A percentile compares a stretch with the other conserved stretches of the same genome.
phyloP scores from a whole-genome alignment of 1,140 invertebrate species.

The Danaus plexippus region DNA sequence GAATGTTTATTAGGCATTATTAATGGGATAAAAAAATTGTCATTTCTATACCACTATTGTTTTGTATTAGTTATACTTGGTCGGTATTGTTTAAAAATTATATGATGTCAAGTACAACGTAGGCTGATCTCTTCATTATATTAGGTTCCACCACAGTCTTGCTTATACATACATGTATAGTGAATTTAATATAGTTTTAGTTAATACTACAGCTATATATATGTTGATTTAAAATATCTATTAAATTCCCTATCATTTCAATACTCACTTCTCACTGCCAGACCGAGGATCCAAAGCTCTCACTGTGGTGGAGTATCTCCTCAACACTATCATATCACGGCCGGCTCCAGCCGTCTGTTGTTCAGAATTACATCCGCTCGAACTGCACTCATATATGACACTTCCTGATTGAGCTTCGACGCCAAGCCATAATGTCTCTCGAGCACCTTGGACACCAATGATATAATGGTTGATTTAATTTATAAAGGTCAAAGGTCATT shows the following conservation, averaged over 20 bases:
- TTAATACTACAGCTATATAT: too few species aligned
- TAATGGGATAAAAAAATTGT: too few species aligned
- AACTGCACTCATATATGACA: constrained; percentile 84
- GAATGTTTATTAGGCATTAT: too few species aligned
- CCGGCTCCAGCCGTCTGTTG: constrained; percentile 49
- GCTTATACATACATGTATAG: too few species aligned
- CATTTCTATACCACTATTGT: too few species aligned
- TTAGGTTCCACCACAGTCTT: too few species aligned
- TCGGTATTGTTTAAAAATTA: too few species aligned
- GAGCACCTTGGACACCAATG: constrained; percentile 64
- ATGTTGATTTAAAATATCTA: neutral
- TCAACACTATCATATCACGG: constrained; percentile 83
- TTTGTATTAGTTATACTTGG: too few species aligned
- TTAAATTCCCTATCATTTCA: neutral
- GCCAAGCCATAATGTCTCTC: constrained; percentile 79
- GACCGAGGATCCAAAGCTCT: constrained; percentile 87
- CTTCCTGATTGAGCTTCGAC: constrained; percentile 83
- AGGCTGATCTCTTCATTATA: too few species aligned
- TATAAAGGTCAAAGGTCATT: neutral
- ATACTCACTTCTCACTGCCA: constrained; percentile 83
- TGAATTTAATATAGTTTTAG: too few species aligned
- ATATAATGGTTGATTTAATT: constrained; percentile 2
- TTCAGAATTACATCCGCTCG: constrained; percentile 76
- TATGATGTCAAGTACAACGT: too few species aligned
- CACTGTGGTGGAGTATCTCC: constrained; percentile 87